Conservation (phyloP, 1,140 invertebrate species). For the Myzus persicae region DNA sequence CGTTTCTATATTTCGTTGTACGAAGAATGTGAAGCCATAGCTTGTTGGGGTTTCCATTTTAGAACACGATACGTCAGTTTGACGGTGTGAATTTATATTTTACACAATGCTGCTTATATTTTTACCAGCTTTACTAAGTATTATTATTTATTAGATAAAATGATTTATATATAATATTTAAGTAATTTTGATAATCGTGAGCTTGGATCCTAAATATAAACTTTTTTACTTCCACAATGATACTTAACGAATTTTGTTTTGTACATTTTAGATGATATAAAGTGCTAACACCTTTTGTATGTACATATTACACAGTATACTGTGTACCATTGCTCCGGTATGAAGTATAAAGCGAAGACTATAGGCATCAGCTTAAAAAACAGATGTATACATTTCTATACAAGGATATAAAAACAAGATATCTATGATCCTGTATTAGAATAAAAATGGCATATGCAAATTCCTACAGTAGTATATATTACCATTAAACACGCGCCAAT, state of each 20-base stretch:
- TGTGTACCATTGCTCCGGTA: not conserved
- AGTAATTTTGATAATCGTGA: not conserved
- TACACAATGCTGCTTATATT: not conserved
- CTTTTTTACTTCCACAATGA: not conserved
- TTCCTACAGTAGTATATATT: not conserved
- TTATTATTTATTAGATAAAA: not conserved
- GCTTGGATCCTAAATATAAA: not conserved
- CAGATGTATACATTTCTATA: not conserved
- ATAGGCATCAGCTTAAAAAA: not conserved
- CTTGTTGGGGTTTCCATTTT: not conserved
- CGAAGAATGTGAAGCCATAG: not conserved
- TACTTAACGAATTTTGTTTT: not conserved
- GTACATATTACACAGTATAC: not conserved
- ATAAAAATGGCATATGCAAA: not conserved
- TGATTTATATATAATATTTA: not conserved
- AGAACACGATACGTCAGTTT: not conserved
- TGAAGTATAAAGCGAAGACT: not conserved
- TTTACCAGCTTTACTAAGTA: not conserved
- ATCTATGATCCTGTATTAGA: not conserved
- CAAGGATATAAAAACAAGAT: not conserved
- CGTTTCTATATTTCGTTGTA: not conserved
- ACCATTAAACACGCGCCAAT: not conserved
- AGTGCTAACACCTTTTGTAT: not conserved
- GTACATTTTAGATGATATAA: not conserved
- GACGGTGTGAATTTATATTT: not conserved